Base-by-base conservation (phyloP, 2,888 invertebrate species). In the Junonia oenone region DNA sequence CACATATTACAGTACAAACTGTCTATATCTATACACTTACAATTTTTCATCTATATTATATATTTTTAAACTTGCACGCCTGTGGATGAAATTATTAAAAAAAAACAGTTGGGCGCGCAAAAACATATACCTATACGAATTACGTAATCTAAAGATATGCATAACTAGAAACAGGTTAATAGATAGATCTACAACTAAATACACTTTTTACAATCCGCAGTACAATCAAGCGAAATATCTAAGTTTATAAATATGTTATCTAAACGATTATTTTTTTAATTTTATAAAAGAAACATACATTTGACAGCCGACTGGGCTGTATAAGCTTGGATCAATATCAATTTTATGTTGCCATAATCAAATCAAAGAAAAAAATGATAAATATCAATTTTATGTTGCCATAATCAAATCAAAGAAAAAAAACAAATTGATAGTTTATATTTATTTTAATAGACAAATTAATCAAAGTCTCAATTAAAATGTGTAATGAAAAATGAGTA, bases 131-230 rank as follows among this genome's bases (percentile, higher is more conserved):
- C 43, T 54, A 64, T 69, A 72, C 68, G 68, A 73, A 76, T 81
- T 81, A 83, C 72, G 78, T 82, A 86, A 81, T 84, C 85, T 88
- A 88, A 72, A 81, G 88, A 89, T 90, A 89, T 88, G 88, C 87
- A 83, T 86, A 85, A 76, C 83, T 87, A 86, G 81, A 88, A 88
- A 87, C 83, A 82, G 79, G 80, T 82, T 83, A 85, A 83, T 87
- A 85, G 73, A 78, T 81, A 69, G 71, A 76, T 81, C 89, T 90
- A 90, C 83, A 81, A 81, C 87, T 89, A 90, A 88, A 87, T 89
- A 89, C 83, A 88, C 83, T 89, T 89, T 90, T 82, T 90, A 89
- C 88, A 89, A 83, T 77, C 76, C 78, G 75, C 84, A 81, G 69
- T 81, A 83, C 81, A 73, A 76, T 75, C 75, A 87, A 87, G 87